A percentile compares a stretch with the other conserved stretches of the same genome.
These are phyloP conservation scores for Vespertilio murinus DNA, from an alignment of 2,797 vertebrate genomes.

Conservation along the genomic window DNA sequence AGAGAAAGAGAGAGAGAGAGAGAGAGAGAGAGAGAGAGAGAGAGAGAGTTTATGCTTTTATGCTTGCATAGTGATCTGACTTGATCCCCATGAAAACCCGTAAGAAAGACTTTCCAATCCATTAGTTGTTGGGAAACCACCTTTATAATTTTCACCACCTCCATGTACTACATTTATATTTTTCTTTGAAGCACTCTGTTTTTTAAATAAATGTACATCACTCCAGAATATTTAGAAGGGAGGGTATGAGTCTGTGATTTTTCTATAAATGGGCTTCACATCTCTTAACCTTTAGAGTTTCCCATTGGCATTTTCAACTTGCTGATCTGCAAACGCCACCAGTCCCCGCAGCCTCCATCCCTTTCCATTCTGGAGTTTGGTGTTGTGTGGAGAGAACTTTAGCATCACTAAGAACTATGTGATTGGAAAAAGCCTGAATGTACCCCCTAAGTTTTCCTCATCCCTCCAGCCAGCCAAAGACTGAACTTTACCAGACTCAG, in stretches of 20 bases:
- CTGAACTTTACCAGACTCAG: neutral
- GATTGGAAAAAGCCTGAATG: neutral
- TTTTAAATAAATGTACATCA: neutral
- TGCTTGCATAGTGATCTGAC: neutral
- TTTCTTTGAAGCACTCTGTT: neutral
- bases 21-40: too few species aligned
- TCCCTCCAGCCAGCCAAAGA: neutral
- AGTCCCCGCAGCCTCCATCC: neutral
- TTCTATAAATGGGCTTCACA: neutral
- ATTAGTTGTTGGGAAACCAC: neutral
- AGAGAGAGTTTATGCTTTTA: neutral
- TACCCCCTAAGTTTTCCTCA: neutral
- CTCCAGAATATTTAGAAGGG: neutral
- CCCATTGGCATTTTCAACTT: neutral
- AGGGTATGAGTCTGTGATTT: neutral
- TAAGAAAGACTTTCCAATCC: neutral
- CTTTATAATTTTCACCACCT: neutral
- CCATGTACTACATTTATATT: neutral
- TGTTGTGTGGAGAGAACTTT: neutral
- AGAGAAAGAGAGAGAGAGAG: too few species aligned
- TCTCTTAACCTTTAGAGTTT: constrained; percentile 16
- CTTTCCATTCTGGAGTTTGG: neutral
- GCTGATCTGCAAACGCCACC: neutral
- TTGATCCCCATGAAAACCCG: neutral
- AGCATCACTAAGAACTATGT: neutral